phyloP scores from a whole-genome alignment of 2,888 invertebrate species.

The Chrysomela aeneicollis region DNA sequence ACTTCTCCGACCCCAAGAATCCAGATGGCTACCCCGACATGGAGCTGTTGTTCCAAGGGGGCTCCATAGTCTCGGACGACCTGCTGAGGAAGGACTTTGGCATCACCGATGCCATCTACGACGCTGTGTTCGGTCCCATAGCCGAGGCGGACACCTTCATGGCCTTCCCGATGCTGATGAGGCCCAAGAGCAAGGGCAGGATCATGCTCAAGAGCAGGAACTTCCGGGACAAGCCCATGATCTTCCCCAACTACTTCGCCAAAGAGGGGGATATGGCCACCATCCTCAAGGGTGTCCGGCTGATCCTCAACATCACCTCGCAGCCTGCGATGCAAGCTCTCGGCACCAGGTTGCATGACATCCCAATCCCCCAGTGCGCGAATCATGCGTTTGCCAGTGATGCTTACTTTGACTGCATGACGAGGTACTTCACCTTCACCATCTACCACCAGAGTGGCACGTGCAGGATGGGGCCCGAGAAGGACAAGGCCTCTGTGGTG shows the following conservation, averaged over 20 bases:
- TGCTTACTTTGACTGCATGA: slow-evolving; percentile 74
- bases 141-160: slow-evolving; percentile 60
- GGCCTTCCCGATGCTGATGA: slow-evolving; percentile 65
- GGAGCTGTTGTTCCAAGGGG: slow-evolving; percentile 71
- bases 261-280: slow-evolving; percentile 69
- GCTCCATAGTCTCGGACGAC: slow-evolving; percentile 69
- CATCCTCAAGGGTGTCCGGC: slow-evolving; percentile 70
- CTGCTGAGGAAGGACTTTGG: slow-evolving; percentile 61
- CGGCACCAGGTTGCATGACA: slow-evolving; percentile 68
- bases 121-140: slow-evolving; percentile 56
- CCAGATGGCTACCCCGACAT: slow-evolving; percentile 72
- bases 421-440: slow-evolving; percentile 72
- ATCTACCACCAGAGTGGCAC: slow-evolving; percentile 75
- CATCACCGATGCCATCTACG: slow-evolving; percentile 57
- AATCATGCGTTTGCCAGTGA: slow-evolving; percentile 69
- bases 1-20: slow-evolving; percentile 67
- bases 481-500: slow-evolving; percentile 70
- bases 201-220: slow-evolving; percentile 65
- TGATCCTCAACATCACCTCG: slow-evolving; percentile 66
- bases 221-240: slow-evolving; percentile 66
- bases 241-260: slow-evolving; percentile 71
- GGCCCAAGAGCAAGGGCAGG: slow-evolving; percentile 69
- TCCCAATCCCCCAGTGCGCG: slow-evolving; percentile 69
- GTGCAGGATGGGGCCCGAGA: slow-evolving; percentile 70
- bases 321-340: slow-evolving; percentile 68